Evolutionary conservation across 2,888 invertebrate species (phyloP).

Genomic region (Ethmia dodecea): DNA sequence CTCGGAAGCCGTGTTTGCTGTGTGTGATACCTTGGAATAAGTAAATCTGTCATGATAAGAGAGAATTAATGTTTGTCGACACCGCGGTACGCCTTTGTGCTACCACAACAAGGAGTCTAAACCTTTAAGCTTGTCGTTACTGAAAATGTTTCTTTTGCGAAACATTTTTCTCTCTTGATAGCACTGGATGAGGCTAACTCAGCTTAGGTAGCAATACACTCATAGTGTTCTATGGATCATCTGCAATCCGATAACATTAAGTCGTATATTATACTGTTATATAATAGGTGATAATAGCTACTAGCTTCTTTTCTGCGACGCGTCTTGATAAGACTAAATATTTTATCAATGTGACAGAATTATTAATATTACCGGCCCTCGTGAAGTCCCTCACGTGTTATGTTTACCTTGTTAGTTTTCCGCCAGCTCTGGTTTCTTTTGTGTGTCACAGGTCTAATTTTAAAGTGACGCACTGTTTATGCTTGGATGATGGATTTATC

Average conservation of each 20-base stretch:
- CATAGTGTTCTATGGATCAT: constrained; percentile 17
- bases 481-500: too few relatives aligned
- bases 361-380: too few relatives aligned
- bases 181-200: constrained; percentile 17
- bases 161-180: constrained; percentile 5
- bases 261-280: too few relatives aligned
- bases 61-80: constrained; percentile 52
- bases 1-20: constrained; percentile 55
- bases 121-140: constrained; percentile 28
- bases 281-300: too few relatives aligned
- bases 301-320: too few relatives aligned
- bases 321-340: too few relatives aligned
- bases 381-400: constrained; percentile 23
- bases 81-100: constrained; percentile 44
- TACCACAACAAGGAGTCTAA: constrained; percentile 32
- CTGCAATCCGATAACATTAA: too few relatives aligned
- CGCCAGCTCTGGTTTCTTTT: constrained; percentile 25
- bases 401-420: constrained; percentile 33
- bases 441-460: too few relatives aligned
- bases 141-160: constrained; percentile 16
- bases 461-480: too few relatives aligned
- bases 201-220: constrained; percentile 27
- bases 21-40: constrained; percentile 28
- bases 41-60: constrained; percentile 72
- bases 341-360: too few relatives aligned